Percentiles rank a stretch among this genome's conserved stretches.
These are phyloP conservation scores for Bombus fervidus DNA, from an alignment of 1,140 invertebrate genomes.

Conservation along the genomic window DNA sequence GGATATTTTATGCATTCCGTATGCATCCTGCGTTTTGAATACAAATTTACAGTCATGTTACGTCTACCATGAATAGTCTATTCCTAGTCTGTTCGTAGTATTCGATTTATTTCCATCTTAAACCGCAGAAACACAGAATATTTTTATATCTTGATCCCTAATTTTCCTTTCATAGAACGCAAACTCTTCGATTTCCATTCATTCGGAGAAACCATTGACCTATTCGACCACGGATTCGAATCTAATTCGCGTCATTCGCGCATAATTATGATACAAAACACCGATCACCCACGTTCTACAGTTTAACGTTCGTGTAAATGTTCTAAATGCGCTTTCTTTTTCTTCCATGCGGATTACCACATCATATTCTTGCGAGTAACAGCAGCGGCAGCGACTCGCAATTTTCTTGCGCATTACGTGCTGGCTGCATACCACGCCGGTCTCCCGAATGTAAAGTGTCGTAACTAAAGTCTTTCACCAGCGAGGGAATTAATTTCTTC, in stretches of 20 bases:
- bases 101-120: too few species aligned
- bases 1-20: too few species aligned
- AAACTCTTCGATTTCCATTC: neutral
- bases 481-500: conserved; percentile 51
- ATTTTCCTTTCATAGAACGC: neutral
- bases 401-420: conserved; percentile 50
- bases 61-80: too few species aligned
- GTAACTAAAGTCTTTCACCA: conserved; percentile 54
- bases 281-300: neutral
- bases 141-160: too few species aligned
- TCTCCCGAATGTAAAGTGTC: conserved; percentile 50
- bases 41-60: too few species aligned
- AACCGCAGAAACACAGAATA: too few species aligned
- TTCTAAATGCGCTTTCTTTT: conserved; percentile 30
- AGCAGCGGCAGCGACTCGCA: neutral
- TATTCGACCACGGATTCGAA: neutral
- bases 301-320: neutral
- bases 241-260: neutral
- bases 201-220: neutral
- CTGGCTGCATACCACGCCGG: conserved; percentile 32
- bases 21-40: too few species aligned
- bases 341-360: conserved; percentile 23
- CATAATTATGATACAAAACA: too few species aligned
- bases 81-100: too few species aligned
- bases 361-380: conserved; percentile 29